Percentiles rank a stretch among this genome's conserved stretches.
These are phyloP conservation scores for Melanophora roralis DNA, from an alignment of 2,888 invertebrate species.

Conservation along the genomic window DNA sequence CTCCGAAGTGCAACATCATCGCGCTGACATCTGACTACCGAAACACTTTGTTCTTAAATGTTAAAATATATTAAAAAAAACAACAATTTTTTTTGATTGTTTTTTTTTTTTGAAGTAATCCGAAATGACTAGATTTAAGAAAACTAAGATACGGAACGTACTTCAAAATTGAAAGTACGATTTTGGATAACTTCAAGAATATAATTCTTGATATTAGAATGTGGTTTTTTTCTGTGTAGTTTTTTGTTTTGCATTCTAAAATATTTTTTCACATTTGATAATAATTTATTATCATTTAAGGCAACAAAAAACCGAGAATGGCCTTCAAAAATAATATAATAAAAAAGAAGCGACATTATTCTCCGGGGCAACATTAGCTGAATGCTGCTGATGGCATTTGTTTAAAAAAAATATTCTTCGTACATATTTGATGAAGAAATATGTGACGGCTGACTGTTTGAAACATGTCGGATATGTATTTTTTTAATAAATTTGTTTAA, in stretches of 20 bases:
- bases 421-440: conserved; percentile 59
- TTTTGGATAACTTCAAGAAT: too few relatives aligned
- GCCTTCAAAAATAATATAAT: conserved; percentile 4
- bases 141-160: too few relatives aligned
- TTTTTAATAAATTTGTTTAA: conserved; percentile 10
- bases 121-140: too few relatives aligned
- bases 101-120: too few relatives aligned
- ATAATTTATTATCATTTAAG: conserved; percentile 56
- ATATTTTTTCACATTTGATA: conserved; percentile 38
- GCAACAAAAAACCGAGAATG: conserved; percentile 24
- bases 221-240: neutral
- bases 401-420: conserved; percentile 18
- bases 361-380: conserved; percentile 57
- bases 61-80: too few relatives aligned
- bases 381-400: neutral
- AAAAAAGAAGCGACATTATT: conserved; percentile 5
- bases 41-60: too few relatives aligned
- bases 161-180: too few relatives aligned
- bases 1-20: too few relatives aligned
- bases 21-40: too few relatives aligned
- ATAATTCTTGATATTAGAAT: too few relatives aligned
- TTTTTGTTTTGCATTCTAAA: neutral
- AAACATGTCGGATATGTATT: neutral
- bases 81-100: too few relatives aligned
- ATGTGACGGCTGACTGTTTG: conserved; percentile 46